phyloP scores from a whole-genome alignment of 2,113 vertebrate species.

The Mionectes macconnelli region DNA sequence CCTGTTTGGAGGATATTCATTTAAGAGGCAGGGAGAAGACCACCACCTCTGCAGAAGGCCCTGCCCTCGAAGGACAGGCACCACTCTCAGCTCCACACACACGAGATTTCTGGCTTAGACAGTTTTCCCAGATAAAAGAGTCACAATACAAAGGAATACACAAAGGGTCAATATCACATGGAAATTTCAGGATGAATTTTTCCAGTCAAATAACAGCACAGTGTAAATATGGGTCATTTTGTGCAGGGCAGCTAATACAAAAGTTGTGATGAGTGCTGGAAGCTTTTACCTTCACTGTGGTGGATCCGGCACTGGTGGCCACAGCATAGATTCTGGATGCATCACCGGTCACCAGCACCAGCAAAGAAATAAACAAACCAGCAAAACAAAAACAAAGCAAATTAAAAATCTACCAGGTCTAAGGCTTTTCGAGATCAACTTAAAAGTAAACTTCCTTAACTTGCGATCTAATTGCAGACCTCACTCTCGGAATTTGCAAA shows the following conservation, averaged over 20 bases:
- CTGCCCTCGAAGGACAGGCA: not conserved
- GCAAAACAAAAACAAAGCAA: not conserved
- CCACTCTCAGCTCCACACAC: not conserved
- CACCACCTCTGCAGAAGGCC: not conserved
- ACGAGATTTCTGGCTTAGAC: fast-evolving
- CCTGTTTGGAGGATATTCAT: not conserved
- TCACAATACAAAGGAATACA: not conserved
- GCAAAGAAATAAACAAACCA: not conserved
- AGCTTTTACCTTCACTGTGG: not conserved
- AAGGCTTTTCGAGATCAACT: not conserved
- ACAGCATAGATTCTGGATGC: not conserved
- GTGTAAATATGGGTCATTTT: not conserved
- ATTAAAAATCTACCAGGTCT: not conserved
- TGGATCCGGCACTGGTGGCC: not conserved
- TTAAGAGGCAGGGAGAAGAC: not conserved
- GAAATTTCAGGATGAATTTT: not conserved
- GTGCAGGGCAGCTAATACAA: not conserved
- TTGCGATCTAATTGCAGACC: not conserved
- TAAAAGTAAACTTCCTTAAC: not conserved
- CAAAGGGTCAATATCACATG: not conserved
- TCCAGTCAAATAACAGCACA: not conserved
- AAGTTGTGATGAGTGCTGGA: not conserved
- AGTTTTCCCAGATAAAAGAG: not conserved
- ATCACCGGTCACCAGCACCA: not conserved
- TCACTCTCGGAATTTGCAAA: not conserved